Evolutionary conservation across 37 sponge, comb jelly and placozoan species (phyloP), one percentile per base, ranked within the genome.

Genomic region (Bolinopsis microptera): DNA sequence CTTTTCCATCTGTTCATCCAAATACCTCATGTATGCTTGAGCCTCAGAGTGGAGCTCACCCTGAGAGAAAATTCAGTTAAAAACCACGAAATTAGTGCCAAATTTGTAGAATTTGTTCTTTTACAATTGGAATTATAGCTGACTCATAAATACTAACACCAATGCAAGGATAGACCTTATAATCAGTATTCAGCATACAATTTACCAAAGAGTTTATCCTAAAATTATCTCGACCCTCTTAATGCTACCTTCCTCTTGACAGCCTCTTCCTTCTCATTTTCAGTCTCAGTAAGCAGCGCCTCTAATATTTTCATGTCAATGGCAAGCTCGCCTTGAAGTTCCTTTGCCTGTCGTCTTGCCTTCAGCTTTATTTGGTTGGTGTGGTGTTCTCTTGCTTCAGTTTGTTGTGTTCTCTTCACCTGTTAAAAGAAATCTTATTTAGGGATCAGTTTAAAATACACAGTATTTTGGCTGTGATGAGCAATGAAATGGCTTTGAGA

Each of bases 221-320:
- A n/a, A n/a, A n/a, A n/a, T n/a, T n/a, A n/a, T n/a, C n/a, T n/a
- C n/a, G n/a, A n/a, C n/a, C n/a, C n/a, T n/a, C n/a, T n/a, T n/a
- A n/a, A n/a, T n/a, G 68, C 30, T 75, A 96, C 96, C 94, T 96
- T 96, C 68, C 93, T 94, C 61, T 97, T 93, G 1, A 95, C 93
- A 0, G 90, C 69, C 38, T 95, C 94, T 93, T 94, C 94, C 26
- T 94, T 96, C 30, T 97, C 97, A 94, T 96, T 96, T 74, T 76
- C 93, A 31, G 95, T 96, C 69, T 94, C 93, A 30, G 69, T 32
- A 26, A 98, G 92, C 92, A 98, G 95, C 16, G 96, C 94, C 75
- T 98, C 97, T 31, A 98, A 92, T 25, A 97, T 93, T 93, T 96
- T 98, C 99, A 98, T 98, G 68, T 98, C 99, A 90, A 97, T 83